Evolutionary conservation across 2,888 invertebrate genomes (phyloP).

Genomic region (Branchinecta sandiegonensis): DNA sequence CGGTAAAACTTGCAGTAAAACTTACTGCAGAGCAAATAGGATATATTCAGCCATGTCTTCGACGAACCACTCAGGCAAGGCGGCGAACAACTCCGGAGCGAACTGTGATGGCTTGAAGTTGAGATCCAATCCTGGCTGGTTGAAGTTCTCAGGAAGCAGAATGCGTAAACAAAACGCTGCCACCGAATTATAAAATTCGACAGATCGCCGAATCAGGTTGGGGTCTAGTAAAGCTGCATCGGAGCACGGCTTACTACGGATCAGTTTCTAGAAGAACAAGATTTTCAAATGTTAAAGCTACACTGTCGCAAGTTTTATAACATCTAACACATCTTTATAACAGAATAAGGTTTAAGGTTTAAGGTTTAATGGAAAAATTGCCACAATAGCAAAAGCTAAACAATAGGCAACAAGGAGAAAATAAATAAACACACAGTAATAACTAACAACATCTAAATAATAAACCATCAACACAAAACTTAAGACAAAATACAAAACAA

Average conservation of each 20-base stretch:
- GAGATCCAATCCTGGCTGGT: conserved; percentile 41
- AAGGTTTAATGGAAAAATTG: too few relatives aligned
- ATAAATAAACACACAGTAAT: too few relatives aligned
- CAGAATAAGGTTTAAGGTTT: too few relatives aligned
- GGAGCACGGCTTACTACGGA: conserved; percentile 74
- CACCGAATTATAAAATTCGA: conserved; percentile 74
- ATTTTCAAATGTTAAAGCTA: neutral
- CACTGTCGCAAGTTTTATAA: too few relatives aligned
- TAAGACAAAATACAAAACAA: too few relatives aligned
- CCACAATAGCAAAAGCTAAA: too few relatives aligned
- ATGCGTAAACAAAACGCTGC: conserved; percentile 52
- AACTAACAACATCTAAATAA: too few relatives aligned
- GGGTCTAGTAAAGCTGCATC: conserved; percentile 79
- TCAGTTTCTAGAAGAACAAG: conserved; percentile 34
- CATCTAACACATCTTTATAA: too few relatives aligned
- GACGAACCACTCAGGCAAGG: conserved; percentile 87
- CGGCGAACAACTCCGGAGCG: conserved; percentile 60
- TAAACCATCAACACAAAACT: too few relatives aligned
- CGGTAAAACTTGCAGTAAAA: neutral
- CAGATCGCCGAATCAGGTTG: conserved; percentile 58
- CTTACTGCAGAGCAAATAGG: conserved; percentile 80
- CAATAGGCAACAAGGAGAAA: too few relatives aligned
- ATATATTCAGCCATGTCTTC: conserved; percentile 95
- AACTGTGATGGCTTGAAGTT: conserved; percentile 30
- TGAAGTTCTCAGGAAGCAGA: conserved; percentile 32